phyloP scores from a whole-genome alignment of 2,888 invertebrate genomes.

The Orthosia gothica region DNA sequence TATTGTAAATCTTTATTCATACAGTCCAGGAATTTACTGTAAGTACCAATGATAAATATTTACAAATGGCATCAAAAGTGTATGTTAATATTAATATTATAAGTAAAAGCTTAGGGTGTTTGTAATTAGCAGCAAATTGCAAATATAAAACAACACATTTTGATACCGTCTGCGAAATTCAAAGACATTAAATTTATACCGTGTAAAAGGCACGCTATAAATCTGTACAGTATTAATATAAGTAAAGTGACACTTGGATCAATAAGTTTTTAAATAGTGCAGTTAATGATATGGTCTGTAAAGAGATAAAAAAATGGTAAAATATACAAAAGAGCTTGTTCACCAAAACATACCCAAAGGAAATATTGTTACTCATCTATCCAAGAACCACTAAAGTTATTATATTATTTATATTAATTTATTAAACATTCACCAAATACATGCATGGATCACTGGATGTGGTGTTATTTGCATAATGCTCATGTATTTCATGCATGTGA shows the following conservation, averaged over 20 bases:
- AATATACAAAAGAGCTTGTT: not conserved
- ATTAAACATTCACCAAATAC: conserved; percentile 58
- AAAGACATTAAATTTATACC: no score
- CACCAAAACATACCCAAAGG: not conserved
- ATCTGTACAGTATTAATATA: conserved; percentile 21
- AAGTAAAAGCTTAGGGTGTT: not conserved
- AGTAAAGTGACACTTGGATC: conserved; percentile 29
- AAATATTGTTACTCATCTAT: conserved; percentile 24
- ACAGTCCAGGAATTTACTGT: not conserved
- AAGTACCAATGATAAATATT: conserved; percentile 9
- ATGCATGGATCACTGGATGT: conserved; percentile 54
- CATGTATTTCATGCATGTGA: conserved; percentile 62
- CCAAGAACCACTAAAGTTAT: conserved; percentile 29
- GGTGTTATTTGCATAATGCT: conserved; percentile 49
- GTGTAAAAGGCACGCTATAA: conserved; percentile 1
- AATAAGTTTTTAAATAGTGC: not conserved
- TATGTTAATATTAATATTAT: conserved; percentile 4
- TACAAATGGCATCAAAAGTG: conserved; percentile 38
- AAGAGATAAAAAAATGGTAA: not conserved
- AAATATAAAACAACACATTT: conserved; percentile 17
- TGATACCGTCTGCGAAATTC: conserved; percentile 24
- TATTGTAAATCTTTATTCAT: conserved; percentile 10
- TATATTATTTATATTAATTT: conserved; percentile 32
- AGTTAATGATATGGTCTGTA: not conserved
- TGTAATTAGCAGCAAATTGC: not conserved